Conservation (phyloP, 2,797 vertebrate species). For the Halcyon leucocephala region DNA sequence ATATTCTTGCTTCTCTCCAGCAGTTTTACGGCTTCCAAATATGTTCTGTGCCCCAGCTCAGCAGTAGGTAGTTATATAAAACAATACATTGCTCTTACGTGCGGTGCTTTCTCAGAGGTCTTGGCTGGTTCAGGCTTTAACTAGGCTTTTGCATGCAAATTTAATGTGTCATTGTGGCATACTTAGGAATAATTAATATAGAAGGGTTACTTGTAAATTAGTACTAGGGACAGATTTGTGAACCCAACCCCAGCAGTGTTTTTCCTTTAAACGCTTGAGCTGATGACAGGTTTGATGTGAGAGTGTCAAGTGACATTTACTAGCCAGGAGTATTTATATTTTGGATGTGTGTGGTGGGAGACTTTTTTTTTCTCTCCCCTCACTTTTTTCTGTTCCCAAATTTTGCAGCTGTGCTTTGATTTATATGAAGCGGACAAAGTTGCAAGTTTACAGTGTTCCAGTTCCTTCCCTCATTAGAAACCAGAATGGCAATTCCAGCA, state of each 20-base stretch:
- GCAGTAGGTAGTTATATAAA: conserved; percentile 48
- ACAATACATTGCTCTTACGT: conserved; percentile 21
- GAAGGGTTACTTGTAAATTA: conserved; percentile 24
- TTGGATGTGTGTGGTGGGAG: conserved; percentile 37
- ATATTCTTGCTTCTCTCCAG: background rate
- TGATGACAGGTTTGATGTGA: conserved; percentile 51
- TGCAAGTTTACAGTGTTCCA: background rate
- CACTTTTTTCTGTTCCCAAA: background rate
- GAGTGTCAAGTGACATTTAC: conserved; percentile 56
- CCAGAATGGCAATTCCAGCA: background rate
- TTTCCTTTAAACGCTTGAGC: background rate
- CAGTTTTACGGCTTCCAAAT: conserved; percentile 19
- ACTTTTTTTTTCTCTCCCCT: background rate
- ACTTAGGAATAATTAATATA: conserved; percentile 48
- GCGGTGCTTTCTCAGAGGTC: background rate
- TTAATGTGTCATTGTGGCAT: conserved; percentile 33
- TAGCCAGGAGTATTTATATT: conserved; percentile 51
- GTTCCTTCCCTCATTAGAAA: background rate
- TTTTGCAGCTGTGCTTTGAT: conserved; percentile 53
- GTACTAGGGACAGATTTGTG: background rate
- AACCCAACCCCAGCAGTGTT: background rate
- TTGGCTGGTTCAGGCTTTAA: conserved; percentile 29
- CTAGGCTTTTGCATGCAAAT: conserved; percentile 53
- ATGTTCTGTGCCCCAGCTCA: conserved; percentile 36
- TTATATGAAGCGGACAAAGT: background rate